Conservation (phyloP, 2,888 invertebrate genomes). For the Himalopsyche japonica region DNA sequence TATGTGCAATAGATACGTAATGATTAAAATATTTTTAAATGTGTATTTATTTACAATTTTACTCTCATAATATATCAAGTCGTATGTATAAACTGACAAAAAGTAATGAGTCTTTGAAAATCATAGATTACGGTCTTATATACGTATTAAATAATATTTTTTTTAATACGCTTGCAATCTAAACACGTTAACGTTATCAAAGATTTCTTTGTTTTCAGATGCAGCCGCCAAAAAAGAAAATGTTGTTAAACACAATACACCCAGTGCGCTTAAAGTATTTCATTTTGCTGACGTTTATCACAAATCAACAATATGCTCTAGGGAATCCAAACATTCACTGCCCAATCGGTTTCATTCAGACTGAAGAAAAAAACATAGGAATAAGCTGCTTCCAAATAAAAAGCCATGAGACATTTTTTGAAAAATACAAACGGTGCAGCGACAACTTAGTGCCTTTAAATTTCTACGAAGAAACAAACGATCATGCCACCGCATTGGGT, state of each 20-base stretch:
- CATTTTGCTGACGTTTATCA: background rate
- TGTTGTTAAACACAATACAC: background rate
- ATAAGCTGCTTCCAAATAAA: constrained; percentile 52
- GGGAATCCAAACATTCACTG: constrained; percentile 42
- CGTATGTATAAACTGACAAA: too few relatives aligned
- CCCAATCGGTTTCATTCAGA: constrained; percentile 51
- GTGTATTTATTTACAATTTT: too few relatives aligned
- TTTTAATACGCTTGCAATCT: too few relatives aligned
- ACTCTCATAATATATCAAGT: too few relatives aligned
- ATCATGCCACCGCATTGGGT: background rate
- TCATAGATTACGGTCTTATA: too few relatives aligned
- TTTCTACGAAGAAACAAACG: constrained; percentile 15
- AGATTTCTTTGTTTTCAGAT: constrained; percentile 2
- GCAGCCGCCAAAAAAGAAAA: background rate
- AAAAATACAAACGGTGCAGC: constrained; percentile 51
- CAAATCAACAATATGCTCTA: background rate
- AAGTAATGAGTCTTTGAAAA: too few relatives aligned
- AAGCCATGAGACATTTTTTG: constrained; percentile 50
- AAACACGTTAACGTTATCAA: too few relatives aligned
- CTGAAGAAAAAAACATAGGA: constrained; percentile 43
- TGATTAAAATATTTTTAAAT: too few relatives aligned
- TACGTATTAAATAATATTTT: too few relatives aligned
- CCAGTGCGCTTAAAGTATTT: background rate
- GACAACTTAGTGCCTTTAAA: constrained; percentile 46
- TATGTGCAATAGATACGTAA: too few relatives aligned